A percentile compares a stretch with the other conserved stretches of the same genome.
These are phyloP conservation scores for Acyrthosiphon pisum DNA, from an alignment of 1,140 invertebrate genomes.

Conservation along the genomic window DNA sequence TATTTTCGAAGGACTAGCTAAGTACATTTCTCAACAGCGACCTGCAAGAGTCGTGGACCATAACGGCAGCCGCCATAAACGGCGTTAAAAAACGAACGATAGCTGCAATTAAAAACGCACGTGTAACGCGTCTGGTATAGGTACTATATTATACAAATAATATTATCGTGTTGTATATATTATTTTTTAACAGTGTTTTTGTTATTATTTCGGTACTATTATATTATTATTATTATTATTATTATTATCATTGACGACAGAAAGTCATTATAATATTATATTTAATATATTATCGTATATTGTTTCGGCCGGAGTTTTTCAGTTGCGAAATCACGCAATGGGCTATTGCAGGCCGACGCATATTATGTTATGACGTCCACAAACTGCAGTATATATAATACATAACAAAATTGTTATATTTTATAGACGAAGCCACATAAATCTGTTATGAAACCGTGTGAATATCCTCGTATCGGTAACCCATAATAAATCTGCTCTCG, in stretches of 20 bases:
- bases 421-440: constrained; percentile 22
- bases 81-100: background rate
- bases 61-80: background rate
- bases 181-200: background rate
- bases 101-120: constrained; percentile 2
- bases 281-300: background rate
- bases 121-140: background rate
- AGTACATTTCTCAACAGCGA: constrained; percentile 27
- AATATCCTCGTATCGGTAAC: constrained; percentile 38
- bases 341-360: constrained; percentile 23
- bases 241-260: background rate
- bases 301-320: constrained; percentile 9
- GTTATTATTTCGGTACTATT: background rate
- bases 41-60: constrained; percentile 37
- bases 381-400: background rate
- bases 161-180: no score
- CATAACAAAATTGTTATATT: constrained; percentile 7
- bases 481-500: constrained; percentile 41
- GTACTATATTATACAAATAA: no score
- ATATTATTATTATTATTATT: no score
- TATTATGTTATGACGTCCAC: background rate
- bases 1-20: background rate
- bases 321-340: constrained; percentile 5
- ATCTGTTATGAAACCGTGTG: constrained; percentile 44
- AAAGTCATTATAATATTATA: constrained; percentile 3